Evolutionary conservation across 2,797 vertebrate species (phyloP).

Genomic region (Xenops minutus): DNA sequence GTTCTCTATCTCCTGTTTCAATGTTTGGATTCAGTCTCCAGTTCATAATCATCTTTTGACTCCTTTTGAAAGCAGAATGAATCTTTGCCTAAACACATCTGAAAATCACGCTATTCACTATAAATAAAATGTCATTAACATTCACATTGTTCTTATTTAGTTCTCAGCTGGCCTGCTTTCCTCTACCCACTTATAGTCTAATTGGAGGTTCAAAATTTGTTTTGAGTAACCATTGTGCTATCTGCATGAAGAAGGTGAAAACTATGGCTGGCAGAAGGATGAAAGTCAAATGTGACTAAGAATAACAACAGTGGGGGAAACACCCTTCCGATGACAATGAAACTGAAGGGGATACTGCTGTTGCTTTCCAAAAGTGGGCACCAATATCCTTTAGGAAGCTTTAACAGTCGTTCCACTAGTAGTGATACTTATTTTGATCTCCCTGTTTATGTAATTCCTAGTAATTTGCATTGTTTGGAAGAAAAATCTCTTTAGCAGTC

Average conservation of each 20-base stretch:
- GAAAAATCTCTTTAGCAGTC: not conserved
- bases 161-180: not conserved
- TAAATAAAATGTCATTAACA: not conserved
- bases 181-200: not conserved
- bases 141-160: not conserved
- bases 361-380: not conserved
- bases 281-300: not conserved
- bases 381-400: not conserved
- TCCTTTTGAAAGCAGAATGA: not conserved
- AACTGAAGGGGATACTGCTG: not conserved
- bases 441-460: not conserved
- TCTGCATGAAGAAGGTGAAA: not conserved
- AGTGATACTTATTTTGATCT: not conserved
- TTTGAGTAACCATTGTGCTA: not conserved
- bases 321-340: not conserved
- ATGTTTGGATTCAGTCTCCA: not conserved
- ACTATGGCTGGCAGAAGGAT: not conserved
- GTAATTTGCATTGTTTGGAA: not conserved
- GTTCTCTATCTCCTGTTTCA: not conserved
- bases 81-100: not conserved
- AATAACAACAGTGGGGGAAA: no score
- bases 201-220: not conserved
- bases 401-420: not conserved
- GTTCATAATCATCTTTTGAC: not conserved
- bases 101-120: not conserved